Percentiles rank a stretch among this genome's conserved stretches.
Conservation (phyloP, 1,140 invertebrate genomes). For the Macrostomum lignano region DNA sequence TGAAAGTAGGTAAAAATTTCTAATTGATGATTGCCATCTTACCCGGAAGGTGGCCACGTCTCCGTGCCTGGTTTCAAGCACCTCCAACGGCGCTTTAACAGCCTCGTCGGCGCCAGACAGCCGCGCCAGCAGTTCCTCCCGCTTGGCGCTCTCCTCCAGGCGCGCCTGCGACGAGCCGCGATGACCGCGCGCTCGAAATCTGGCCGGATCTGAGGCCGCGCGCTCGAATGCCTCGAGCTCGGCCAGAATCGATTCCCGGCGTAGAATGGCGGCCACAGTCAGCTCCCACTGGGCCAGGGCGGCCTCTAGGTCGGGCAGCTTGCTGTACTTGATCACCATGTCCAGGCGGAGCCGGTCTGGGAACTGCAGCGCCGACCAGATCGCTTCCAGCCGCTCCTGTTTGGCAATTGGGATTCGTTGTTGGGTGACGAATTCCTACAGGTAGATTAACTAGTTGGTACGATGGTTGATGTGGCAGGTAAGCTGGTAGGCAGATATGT, state of each 20-base stretch:
- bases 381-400: constrained; percentile 21
- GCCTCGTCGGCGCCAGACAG: constrained; percentile 6
- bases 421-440: no score
- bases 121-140: constrained; percentile 13
- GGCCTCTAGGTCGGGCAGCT: constrained; percentile 13
- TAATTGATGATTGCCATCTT: no score
- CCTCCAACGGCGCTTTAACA: constrained; percentile 4
- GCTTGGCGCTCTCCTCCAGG: constrained; percentile 17
- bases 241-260: constrained; percentile 16
- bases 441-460: no score
- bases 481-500: no score
- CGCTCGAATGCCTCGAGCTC: constrained; percentile 26
- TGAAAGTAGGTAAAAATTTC: no score
- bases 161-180: constrained; percentile 17
- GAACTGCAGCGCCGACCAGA: constrained; percentile 21
- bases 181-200: constrained; percentile 19
- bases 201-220: constrained; percentile 23
- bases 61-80: constrained; percentile 6
- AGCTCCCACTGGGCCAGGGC: constrained; percentile 22
- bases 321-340: constrained; percentile 28
- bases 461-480: no score
- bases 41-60: constrained; percentile 7
- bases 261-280: constrained; percentile 14
- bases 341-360: constrained; percentile 20
- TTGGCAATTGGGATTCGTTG: no score